Evolutionary conservation across 2,888 invertebrate species (phyloP).

Genomic region (Athetis lepigone): DNA sequence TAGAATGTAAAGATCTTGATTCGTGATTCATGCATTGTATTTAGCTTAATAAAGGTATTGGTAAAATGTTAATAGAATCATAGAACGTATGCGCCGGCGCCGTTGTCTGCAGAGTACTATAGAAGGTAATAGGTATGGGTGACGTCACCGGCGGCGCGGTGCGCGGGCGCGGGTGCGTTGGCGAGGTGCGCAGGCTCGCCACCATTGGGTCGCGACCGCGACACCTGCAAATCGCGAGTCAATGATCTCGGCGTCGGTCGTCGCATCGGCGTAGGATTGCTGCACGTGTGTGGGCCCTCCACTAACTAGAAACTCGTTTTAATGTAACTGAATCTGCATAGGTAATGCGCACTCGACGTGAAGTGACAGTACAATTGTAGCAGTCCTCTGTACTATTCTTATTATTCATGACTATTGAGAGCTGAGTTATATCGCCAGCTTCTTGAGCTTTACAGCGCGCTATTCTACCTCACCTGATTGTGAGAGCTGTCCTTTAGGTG

Average conservation of each 20-base stretch:
- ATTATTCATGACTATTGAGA: conserved; percentile 50
- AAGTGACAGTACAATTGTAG: conserved; percentile 63
- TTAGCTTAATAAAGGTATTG: conserved; percentile 33
- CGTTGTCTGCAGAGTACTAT: conserved; percentile 52
- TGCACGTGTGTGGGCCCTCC: conserved; percentile 69
- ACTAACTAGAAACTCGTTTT: conserved; percentile 69
- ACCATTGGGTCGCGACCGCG: conserved; percentile 66
- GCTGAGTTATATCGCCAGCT: conserved; percentile 35
- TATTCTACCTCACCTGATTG: conserved; percentile 18
- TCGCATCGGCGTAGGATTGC: conserved; percentile 64
- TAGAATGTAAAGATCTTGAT: no score
- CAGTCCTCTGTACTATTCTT: conserved; percentile 51
- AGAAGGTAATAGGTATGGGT: conserved; percentile 52
- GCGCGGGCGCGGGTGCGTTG: conserved; percentile 53
- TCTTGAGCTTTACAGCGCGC: conserved; percentile 17
- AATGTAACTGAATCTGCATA: conserved; percentile 68
- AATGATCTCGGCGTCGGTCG: conserved; percentile 68
- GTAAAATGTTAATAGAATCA: conserved; percentile 62
- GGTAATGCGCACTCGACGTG: conserved; percentile 54
- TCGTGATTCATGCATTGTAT: conserved; percentile 46
- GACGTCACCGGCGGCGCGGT: conserved; percentile 59
- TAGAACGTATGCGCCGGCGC: conserved; percentile 76
- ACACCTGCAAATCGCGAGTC: conserved; percentile 74
- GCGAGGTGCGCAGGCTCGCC: conserved; percentile 56
- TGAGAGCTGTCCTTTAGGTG: conserved; percentile 16